Conservation (phyloP, 2,888 invertebrate genomes). For the Cordilura impudica region DNA sequence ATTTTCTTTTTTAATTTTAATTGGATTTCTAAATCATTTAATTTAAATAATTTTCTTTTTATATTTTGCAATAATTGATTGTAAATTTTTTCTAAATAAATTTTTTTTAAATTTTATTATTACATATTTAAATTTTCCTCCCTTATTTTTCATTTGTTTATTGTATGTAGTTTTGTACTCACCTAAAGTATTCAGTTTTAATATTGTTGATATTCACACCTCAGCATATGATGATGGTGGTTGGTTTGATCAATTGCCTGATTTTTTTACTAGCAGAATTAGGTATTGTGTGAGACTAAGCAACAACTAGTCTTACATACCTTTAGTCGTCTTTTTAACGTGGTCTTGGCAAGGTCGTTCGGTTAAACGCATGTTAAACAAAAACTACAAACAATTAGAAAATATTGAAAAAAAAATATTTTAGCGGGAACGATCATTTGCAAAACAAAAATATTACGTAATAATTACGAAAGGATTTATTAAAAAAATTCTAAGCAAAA, state of each 20-base stretch:
- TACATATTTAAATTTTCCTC: background rate
- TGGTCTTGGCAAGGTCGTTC: slow-evolving; percentile 61
- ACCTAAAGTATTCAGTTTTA: slow-evolving; percentile 14
- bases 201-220: slow-evolving; percentile 56
- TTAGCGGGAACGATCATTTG: slow-evolving; percentile 57
- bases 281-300: slow-evolving; percentile 43
- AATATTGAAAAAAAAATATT: slow-evolving; percentile 17
- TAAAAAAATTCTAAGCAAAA: background rate
- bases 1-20: background rate
- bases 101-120: background rate
- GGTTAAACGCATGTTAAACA: slow-evolving; percentile 46
- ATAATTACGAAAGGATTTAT: slow-evolving; percentile 18
- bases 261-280: slow-evolving; percentile 31
- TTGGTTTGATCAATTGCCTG: slow-evolving; percentile 58
- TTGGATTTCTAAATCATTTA: background rate
- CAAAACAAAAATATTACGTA: slow-evolving; percentile 27
- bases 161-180: background rate
- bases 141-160: slow-evolving; percentile 31
- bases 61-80: background rate
- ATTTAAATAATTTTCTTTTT: background rate
- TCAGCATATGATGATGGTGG: slow-evolving; percentile 53
- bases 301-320: slow-evolving; percentile 58
- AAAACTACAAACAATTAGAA: slow-evolving; percentile 3
- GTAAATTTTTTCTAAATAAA: background rate
- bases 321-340: slow-evolving; percentile 62